Evolutionary conservation across 2,888 invertebrate species (phyloP).

Genomic region (Meloe dianella): DNA sequence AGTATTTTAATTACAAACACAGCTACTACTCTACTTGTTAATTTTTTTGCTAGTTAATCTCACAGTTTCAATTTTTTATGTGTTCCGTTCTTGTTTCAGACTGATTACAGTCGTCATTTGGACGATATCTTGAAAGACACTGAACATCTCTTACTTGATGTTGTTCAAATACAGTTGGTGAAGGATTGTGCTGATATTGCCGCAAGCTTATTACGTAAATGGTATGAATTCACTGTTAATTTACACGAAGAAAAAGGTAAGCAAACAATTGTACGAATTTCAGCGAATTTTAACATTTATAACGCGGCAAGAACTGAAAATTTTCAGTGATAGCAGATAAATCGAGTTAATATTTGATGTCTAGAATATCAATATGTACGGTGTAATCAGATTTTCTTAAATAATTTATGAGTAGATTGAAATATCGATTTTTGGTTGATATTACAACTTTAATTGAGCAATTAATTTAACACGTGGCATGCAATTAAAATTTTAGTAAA

Average conservation of each 20-base stretch:
- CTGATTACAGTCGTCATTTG: conserved; percentile 74
- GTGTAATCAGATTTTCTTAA: background rate
- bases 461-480: too few relatives aligned
- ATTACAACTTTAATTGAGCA: too few relatives aligned
- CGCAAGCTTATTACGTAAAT: conserved; percentile 48
- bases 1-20: background rate
- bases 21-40: background rate
- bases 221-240: conserved; percentile 48
- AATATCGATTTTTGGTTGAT: background rate
- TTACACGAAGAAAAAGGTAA: conserved; percentile 39
- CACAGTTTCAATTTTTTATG: background rate
- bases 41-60: too few relatives aligned
- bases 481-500: too few relatives aligned
- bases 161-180: conserved; percentile 59
- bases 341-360: background rate
- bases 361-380: conserved; percentile 1
- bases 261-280: conserved; percentile 13
- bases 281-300: background rate
- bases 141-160: conserved; percentile 63
- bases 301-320: background rate
- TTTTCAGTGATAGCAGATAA: background rate
- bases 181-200: conserved; percentile 43
- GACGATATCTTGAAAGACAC: conserved; percentile 70
- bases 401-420: background rate
- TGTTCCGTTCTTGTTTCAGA: conserved; percentile 55